Evolutionary conservation across 2,888 invertebrate species (phyloP), one percentile per base, ranked within the genome.

Genomic region (Quadroppia sp.): DNA sequence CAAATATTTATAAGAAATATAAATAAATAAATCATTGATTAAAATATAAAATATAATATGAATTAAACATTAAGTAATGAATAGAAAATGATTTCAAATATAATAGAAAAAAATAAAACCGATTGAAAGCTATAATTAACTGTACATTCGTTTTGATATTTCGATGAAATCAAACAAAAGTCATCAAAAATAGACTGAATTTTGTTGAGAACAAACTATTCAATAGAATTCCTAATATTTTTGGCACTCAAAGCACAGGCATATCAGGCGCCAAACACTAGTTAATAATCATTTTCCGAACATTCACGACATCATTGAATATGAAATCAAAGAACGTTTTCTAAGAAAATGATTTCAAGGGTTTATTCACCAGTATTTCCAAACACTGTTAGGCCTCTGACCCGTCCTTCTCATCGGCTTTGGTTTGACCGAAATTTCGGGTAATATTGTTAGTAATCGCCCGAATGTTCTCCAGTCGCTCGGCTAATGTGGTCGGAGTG

Each of bases 391-490:
- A 67, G 32, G 67, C 67, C 42, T 67, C 67, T 3, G 67, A 67
- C 23, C 42, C 67, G 20, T 67, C 42, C 20, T 20, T 61, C 17
- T 30, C 32, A 20, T 67, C 32, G 32, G 32, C 30, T n/a, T 61
- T 61, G 3, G 76, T 59, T 40, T 74, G 56, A 59, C 90, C 89
- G 83, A 90, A 90, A 82, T 89, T 89, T 77, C 89, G 84, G 2
- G 89, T 89, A 77, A 90, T 90, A 80, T 88, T 89, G 80, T 89
- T 89, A 81, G 88, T 89, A 84, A 90, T 88, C 72, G 89, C 88
- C 78, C 89, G 86, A 78, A 90, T 89, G 82, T 89, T 89, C 56
- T 89, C 89, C 70, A 89, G 83, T 67, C 67, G 4, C 23, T 67
- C 67, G 42, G 67, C 67, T 42, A 67, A 67, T n/a, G 67, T 67